Evolutionary conservation across 2,888 invertebrate genomes (phyloP), one percentile per base, ranked within the genome.

Genomic region (Philaethria dido): DNA sequence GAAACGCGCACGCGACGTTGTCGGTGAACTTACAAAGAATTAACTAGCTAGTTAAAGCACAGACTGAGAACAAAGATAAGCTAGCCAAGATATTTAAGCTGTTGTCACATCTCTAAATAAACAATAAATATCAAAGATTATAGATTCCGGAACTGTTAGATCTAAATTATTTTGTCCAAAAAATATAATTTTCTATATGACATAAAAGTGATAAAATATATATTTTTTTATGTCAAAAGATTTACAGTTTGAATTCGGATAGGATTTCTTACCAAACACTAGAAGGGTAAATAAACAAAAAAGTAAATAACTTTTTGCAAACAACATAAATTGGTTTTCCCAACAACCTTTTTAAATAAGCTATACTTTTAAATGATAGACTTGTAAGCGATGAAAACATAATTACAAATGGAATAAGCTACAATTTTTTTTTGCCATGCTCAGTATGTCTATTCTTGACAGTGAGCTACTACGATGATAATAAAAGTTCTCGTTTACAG

Each of bases 1-100:
- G 54, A 45, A 65, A 52, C 57, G 48, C 62, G 63, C 72, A 73
- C 70, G 73, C 69, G 71, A 70, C 63, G 60, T 64, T 54, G 39
- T 45, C 25, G 45, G 50, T 45, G 39, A 20, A 18, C 36, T 29
- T 57, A 14, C 39, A 18, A 33, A 39, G 29, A 59, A 44, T 16
- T 22, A 29, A 45, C 29, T 29, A 25, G 14, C 18, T 39, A 5
- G 14, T 25, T 60, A 45, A 45, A 60, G 18, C 11, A 9, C 29
- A 52, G 9, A 11, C 16, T 29, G 52, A 8, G 16, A 52, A 8
- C 9, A 25, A 16, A 0, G 14, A 50, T 25, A 50, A 29, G 11
- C 29, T 3, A 29, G 11, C 13, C n/a, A 29, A 52, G 1, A 16
- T 18, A 1, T 16, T 16, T 52, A n/a, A 16, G 16, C 29, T 29